These are phyloP conservation scores for Danaus chrysippus DNA, from an alignment of 2,888 invertebrate species.

Conservation along the genomic window DNA sequence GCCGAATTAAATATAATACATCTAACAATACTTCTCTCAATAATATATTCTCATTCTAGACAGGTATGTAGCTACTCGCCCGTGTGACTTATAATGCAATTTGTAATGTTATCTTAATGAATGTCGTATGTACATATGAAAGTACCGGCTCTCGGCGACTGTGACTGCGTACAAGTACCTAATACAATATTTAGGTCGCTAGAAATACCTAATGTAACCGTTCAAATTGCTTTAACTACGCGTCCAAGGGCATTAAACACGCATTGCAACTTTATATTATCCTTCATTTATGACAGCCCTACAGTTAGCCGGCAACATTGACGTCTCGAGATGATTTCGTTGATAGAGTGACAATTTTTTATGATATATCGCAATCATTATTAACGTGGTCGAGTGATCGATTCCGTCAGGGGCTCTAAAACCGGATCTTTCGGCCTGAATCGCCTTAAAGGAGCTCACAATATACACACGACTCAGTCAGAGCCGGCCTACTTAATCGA, in stretches of 20 bases:
- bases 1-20: no score
- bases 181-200: slow-evolving; percentile 45
- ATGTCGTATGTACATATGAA: background rate
- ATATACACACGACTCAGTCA: slow-evolving; percentile 42
- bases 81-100: background rate
- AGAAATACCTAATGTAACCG: slow-evolving; percentile 42
- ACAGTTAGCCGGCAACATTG: background rate
- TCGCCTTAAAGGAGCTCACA: slow-evolving; percentile 59
- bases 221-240: slow-evolving; percentile 49
- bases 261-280: slow-evolving; percentile 40
- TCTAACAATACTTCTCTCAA: no score
- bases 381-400: slow-evolving; percentile 25
- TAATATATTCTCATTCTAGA: no score
- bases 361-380: slow-evolving; percentile 25
- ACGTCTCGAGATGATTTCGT: background rate
- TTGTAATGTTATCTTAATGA: background rate
- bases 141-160: slow-evolving; percentile 18
- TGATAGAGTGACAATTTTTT: slow-evolving; percentile 6
- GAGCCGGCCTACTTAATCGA: slow-evolving; percentile 44
- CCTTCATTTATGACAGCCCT: slow-evolving; percentile 14
- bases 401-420: slow-evolving; percentile 57
- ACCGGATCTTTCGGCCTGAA: slow-evolving; percentile 69
- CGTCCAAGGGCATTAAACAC: slow-evolving; percentile 40
- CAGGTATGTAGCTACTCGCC: no score
- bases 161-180: slow-evolving; percentile 32